Evolutionary conservation across 2,113 vertebrate genomes (phyloP).

Genomic region (Myodes glareolus): DNA sequence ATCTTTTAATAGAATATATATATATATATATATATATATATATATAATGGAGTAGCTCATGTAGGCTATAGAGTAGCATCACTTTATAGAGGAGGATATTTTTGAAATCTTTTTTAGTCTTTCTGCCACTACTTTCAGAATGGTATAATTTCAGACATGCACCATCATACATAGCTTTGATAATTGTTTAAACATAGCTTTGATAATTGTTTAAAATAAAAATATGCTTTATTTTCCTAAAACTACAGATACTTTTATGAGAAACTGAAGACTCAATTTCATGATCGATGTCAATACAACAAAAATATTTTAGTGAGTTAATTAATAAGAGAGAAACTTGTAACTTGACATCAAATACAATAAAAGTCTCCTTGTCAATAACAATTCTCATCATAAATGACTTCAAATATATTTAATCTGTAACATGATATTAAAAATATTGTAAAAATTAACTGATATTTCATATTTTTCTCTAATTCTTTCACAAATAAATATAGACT

Average conservation of each 20-base stretch:
- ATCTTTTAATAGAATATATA: neutral
- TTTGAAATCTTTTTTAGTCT: neutral
- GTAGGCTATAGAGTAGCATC: neutral
- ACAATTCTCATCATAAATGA: neutral
- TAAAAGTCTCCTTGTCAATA: neutral
- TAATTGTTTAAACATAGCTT: neutral
- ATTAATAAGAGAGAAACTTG: neutral
- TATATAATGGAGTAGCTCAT: too few species aligned
- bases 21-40: too few species aligned
- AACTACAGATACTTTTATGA: neutral
- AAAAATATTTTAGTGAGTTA: neutral
- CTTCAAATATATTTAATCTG: slow-evolving; percentile 15
- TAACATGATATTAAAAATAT: neutral
- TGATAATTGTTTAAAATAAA: neutral
- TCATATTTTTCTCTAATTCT: neutral
- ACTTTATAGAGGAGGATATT: neutral
- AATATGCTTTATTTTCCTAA: neutral
- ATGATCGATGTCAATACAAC: neutral
- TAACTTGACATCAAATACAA: neutral
- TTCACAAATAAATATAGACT: neutral
- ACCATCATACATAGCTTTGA: neutral
- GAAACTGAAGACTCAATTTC: neutral
- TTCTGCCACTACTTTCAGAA: neutral
- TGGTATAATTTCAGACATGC: neutral
- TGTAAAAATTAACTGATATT: neutral